Conservation (phyloP, 2,797 vertebrate species). For the Simalia tracyae region DNA sequence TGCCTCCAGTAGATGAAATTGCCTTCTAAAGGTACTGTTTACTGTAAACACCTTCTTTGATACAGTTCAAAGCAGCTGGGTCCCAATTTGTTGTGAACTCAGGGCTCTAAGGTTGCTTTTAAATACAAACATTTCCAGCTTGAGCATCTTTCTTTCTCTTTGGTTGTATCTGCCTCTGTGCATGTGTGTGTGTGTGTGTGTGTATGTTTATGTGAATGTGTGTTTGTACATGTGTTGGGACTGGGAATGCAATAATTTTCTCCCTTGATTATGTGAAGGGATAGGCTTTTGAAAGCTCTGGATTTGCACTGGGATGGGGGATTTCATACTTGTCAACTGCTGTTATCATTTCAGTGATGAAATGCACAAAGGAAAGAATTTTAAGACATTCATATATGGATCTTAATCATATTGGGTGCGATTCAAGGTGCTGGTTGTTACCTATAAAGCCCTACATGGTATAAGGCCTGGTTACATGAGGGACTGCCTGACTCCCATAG, state of each 20-base stretch:
- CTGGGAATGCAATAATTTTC: neutral
- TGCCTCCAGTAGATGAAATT: neutral
- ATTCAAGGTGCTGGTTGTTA: neutral
- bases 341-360: neutral
- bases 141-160: neutral
- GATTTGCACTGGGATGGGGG: neutral
- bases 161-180: neutral
- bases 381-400: neutral
- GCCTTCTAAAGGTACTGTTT: neutral
- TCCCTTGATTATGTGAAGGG: neutral
- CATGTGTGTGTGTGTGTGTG: too few relatives aligned
- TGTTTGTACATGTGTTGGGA: neutral
- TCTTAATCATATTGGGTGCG: neutral
- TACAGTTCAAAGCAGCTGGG: neutral
- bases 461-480: neutral
- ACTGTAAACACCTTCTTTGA: neutral
- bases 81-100: neutral
- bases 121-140: neutral
- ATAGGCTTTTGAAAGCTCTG: neutral
- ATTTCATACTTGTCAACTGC: neutral
- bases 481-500: neutral
- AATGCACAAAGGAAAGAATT: neutral
- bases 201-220: neutral
- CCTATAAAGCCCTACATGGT: neutral
- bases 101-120: neutral